Evolutionary conservation across 2,113 vertebrate genomes (phyloP).

Genomic region (Urocitellus parryii): DNA sequence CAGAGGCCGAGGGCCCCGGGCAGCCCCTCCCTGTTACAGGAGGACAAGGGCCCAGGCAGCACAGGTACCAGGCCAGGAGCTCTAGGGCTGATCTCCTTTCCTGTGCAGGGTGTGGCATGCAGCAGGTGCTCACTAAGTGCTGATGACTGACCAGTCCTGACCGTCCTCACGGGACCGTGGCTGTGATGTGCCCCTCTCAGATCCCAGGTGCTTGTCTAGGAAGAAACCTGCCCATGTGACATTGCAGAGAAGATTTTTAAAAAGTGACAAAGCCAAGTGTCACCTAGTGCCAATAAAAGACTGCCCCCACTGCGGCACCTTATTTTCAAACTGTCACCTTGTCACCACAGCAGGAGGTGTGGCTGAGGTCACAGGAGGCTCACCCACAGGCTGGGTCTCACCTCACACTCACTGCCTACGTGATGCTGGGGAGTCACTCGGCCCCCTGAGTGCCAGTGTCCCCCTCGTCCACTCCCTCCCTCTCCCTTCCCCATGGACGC

Average conservation of each 20-base stretch:
- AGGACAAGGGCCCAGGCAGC: fast-evolving
- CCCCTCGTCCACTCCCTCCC: background rate
- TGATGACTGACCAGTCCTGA: too few relatives aligned
- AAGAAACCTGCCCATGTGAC: too few relatives aligned
- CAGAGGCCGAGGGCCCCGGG: background rate
- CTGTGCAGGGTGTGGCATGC: too few relatives aligned
- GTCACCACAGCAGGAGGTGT: background rate
- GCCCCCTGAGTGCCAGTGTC: background rate
- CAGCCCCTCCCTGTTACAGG: background rate
- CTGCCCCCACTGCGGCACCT: fast-evolving
- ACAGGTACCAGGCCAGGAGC: fast-evolving
- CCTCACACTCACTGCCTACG: background rate
- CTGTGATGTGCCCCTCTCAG: too few relatives aligned
- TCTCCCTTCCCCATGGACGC: background rate
- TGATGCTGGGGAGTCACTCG: background rate
- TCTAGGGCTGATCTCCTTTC: background rate
- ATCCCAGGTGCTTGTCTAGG: background rate
- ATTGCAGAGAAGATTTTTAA: background rate
- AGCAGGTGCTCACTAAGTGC: background rate
- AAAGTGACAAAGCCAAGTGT: background rate
- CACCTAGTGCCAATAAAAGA: background rate
- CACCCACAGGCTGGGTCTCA: background rate
- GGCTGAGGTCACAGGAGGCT: background rate
- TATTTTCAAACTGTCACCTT: background rate
- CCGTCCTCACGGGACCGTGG: background rate